Conservation (phyloP, 1,140 invertebrate genomes). For the Drosophila melanica region DNA sequence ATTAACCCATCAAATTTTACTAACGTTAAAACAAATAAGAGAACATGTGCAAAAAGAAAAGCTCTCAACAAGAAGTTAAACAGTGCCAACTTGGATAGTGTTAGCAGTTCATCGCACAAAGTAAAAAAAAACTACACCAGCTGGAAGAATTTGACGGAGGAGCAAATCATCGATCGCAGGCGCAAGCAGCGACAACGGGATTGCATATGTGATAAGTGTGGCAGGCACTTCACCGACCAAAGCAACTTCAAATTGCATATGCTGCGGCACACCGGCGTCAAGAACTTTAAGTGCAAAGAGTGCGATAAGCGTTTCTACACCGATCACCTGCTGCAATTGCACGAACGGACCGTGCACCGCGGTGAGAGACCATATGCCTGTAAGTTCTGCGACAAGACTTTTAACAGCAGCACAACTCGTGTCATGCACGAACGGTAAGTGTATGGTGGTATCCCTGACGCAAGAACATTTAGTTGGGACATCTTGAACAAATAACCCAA, state of each 20-base stretch:
- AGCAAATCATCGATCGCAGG: constrained; percentile 50
- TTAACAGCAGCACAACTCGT: constrained; percentile 68
- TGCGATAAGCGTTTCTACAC: constrained; percentile 59
- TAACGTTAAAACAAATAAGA: not conserved
- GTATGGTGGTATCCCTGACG: not conserved
- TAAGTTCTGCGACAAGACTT: constrained; percentile 54
- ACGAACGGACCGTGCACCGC: constrained; percentile 55
- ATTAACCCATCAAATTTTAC: not conserved
- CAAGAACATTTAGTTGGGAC: too few relatives aligned
- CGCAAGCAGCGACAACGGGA: constrained; percentile 54
- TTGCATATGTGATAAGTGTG: constrained; percentile 67
- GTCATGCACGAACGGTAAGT: constrained; percentile 60
- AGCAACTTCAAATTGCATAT: constrained; percentile 73
- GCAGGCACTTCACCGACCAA: constrained; percentile 61
- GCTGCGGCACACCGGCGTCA: constrained; percentile 62
- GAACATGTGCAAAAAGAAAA: not conserved
- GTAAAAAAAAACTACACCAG: constrained; percentile 51
- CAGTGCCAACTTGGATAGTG: not conserved
- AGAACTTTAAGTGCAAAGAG: constrained; percentile 54
- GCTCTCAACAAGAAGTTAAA: not conserved
- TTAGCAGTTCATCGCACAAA: not conserved
- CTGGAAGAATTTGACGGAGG: constrained; percentile 69
- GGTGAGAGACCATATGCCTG: constrained; percentile 62
- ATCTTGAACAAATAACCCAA: too few relatives aligned
- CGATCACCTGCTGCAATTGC: constrained; percentile 55